Conservation (phyloP, 2,113 vertebrate genomes). For the Barbus barbus region DNA sequence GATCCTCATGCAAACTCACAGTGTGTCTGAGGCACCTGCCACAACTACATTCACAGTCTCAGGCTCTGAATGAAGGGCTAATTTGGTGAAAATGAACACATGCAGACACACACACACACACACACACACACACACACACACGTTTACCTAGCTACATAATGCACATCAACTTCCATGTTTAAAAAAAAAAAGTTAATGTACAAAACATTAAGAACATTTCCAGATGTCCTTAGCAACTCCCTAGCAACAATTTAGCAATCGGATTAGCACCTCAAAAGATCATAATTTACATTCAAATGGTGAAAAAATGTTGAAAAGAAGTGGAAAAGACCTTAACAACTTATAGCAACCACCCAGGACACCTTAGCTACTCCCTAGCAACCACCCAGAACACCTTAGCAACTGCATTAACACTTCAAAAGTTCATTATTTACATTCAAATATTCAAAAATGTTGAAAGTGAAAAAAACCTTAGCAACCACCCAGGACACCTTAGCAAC, state of each 20-base stretch:
- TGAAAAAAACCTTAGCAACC: no score
- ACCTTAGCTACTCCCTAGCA: background rate
- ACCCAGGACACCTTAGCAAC: no score
- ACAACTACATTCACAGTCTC: background rate
- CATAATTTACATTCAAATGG: background rate
- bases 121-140: background rate
- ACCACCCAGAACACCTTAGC: no score
- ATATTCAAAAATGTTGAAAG: no score
- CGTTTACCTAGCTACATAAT: background rate
- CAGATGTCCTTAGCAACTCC: background rate
- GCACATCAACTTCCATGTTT: no score
- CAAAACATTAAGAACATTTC: background rate
- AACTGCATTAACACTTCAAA: background rate
- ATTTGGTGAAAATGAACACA: background rate
- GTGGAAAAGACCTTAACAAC: no score
- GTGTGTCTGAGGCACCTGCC: conserved; percentile 1
- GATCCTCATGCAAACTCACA: background rate
- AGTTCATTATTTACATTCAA: no score
- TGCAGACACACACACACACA: background rate
- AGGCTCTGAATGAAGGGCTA: background rate
- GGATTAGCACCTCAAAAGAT: background rate
- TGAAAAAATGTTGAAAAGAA: background rate
- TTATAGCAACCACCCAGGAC: no score
- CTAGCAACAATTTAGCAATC: no score
- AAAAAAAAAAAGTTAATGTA: no score